phyloP scores from a whole-genome alignment of 2,797 vertebrate genomes.

The Alosa sapidissima region DNA sequence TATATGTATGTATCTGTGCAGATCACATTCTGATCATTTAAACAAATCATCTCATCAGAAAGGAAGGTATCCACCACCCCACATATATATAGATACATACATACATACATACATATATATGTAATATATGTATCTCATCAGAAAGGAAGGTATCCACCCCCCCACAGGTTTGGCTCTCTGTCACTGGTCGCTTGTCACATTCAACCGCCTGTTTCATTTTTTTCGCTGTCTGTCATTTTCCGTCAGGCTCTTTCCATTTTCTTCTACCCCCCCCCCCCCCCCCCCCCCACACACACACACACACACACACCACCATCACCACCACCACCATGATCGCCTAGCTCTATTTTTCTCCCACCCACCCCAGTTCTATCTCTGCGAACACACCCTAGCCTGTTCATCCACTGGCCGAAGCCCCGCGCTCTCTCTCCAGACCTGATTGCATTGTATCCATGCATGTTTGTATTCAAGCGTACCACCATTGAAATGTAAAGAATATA shows the following conservation, averaged over 20 bases:
- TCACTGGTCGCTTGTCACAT: conserved; percentile 12
- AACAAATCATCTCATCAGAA: neutral
- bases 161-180: conserved; percentile 2
- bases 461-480: neutral
- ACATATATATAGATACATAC: no score
- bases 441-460: neutral
- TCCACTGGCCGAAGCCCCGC: conserved; percentile 38
- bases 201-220: neutral
- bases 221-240: conserved; percentile 23
- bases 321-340: neutral
- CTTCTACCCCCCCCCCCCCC: neutral
- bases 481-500: neutral
- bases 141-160: neutral
- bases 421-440: neutral
- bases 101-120: no score
- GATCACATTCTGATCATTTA: neutral
- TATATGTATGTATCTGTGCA: neutral
- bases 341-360: neutral
- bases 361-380: conserved; percentile 21
- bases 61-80: neutral
- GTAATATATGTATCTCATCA: no score
- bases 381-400: conserved; percentile 52
- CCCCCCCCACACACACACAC: neutral
- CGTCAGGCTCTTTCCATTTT: neutral
- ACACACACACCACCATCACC: neutral